Base-by-base conservation (phyloP, 2,888 invertebrate genomes). In the Prionchulus punctatus region DNA sequence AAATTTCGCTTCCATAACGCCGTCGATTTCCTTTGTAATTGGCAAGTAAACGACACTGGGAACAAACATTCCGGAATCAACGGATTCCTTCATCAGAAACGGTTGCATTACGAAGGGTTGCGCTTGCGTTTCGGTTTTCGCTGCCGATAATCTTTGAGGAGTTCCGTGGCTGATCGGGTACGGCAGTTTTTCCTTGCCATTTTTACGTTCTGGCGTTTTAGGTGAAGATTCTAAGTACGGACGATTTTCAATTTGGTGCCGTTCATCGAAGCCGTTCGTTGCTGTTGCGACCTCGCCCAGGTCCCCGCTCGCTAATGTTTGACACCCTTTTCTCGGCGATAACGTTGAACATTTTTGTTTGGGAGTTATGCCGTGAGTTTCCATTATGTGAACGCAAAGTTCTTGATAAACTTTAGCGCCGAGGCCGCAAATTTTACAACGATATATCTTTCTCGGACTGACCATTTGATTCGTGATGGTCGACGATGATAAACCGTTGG, bases 11-110 rank as follows among this genome's bases (percentile, higher is more conserved):
- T 31, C 28, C 3, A 53, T 4, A 3, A 52, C 52, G 2, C 23
- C 3, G 31, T 48, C 42, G 2, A 56, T 7, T 4, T 53, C 36
- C n/a, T 26, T 21, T 2, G 27, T 7, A 3, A 92, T 90, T 62
- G 92, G 91, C 76, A 92, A 81, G 77, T 88, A 89, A 74, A 92
- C 87, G 67, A 91, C 80, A 67, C 90, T 87, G 63, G 91, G 86
- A 69, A 87, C 82, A 15, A 30, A 15, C 75, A 90, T 85, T 72
- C 82, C 81, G n/a, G 45, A 56, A 23, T 57, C 51, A 23, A 60
- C 62, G 43, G 60, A 58, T 55, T 66, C 65, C 55, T 65, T 62
- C 27, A 70, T 59, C 36, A 60, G 60, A 76, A 91, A 92, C 58
- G 90, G 86, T 77, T 91, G 91, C 89, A 91, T 90, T 63, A 86